phyloP scores from a whole-genome alignment of 1,140 invertebrate genomes.

The Rhyzopertha dominica region DNA sequence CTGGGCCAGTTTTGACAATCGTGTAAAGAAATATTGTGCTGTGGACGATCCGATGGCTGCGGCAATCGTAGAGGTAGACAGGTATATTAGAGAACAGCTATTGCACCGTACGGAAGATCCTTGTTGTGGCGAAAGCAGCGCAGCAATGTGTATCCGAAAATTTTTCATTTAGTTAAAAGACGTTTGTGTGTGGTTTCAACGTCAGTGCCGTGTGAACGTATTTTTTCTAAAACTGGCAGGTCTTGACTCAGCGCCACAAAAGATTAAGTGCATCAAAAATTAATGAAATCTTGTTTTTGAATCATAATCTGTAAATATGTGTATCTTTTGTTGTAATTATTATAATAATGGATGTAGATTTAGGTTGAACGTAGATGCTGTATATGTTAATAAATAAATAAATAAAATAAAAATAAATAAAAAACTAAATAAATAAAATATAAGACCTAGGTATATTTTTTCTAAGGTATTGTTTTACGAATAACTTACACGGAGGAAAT shows the following conservation, averaged over 20 bases:
- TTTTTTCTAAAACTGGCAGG: constrained; percentile 27
- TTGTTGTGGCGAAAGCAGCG: constrained; percentile 27
- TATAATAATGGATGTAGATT: no score
- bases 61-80: constrained; percentile 21
- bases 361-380: no score
- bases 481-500: no score
- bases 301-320: no score
- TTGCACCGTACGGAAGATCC: constrained; percentile 19
- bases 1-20: constrained; percentile 6
- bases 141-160: constrained; percentile 23
- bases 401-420: no score
- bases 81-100: constrained; percentile 23
- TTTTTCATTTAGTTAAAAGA: constrained; percentile 25
- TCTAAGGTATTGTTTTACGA: no score
- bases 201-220: constrained; percentile 32
- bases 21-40: constrained; percentile 5
- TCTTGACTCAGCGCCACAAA: constrained; percentile 18
- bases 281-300: constrained; percentile 22
- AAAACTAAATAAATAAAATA: no score
- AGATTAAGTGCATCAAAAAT: constrained; percentile 17
- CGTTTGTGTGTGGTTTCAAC: constrained; percentile 30
- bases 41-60: constrained; percentile 18
- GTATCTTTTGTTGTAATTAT: no score
- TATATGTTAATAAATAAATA: no score
- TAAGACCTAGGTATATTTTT: no score